Conservation (phyloP, 2,888 invertebrate genomes). For the Marronus borbonicus region DNA sequence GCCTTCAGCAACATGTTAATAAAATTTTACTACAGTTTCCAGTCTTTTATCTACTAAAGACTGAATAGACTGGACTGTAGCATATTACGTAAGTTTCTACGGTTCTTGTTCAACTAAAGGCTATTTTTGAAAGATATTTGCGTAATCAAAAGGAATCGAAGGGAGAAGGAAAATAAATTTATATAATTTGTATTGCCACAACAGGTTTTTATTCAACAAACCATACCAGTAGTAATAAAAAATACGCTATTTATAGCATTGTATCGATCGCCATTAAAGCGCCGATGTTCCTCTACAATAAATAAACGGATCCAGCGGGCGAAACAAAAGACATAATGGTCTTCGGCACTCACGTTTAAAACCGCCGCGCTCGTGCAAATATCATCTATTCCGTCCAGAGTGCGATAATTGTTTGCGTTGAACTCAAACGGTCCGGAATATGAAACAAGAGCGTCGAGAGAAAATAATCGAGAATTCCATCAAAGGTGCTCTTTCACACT, state of each 20-base stretch:
- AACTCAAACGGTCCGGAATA: constrained; percentile 34
- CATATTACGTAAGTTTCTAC: too few relatives aligned
- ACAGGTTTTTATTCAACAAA: too few relatives aligned
- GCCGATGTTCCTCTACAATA: constrained; percentile 2
- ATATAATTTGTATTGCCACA: too few relatives aligned
- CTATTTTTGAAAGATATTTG: too few relatives aligned
- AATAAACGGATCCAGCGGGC: constrained; percentile 20
- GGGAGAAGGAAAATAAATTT: too few relatives aligned
- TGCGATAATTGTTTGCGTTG: constrained; percentile 45
- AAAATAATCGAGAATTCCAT: constrained; percentile 40
- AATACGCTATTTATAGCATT: constrained; percentile 32
- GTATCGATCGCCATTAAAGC: constrained; percentile 29
- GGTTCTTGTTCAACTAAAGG: too few relatives aligned
- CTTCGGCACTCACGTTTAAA: constrained; percentile 15
- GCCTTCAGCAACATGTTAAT: too few relatives aligned
- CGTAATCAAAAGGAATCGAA: too few relatives aligned
- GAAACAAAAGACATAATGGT: constrained; percentile 29
- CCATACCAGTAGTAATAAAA: not conserved
- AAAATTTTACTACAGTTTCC: too few relatives aligned
- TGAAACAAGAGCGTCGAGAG: constrained; percentile 31
- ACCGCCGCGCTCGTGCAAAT: constrained; percentile 18
- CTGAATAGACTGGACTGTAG: too few relatives aligned
- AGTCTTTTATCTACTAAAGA: too few relatives aligned
- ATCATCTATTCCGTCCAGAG: constrained; percentile 30
- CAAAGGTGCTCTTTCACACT: constrained; percentile 25